Percentiles rank a stretch among this genome's conserved stretches.
Evolutionary conservation across 37 sponge, comb jelly and placozoan species (phyloP).

Genomic region (Eunapius fragilis): DNA sequence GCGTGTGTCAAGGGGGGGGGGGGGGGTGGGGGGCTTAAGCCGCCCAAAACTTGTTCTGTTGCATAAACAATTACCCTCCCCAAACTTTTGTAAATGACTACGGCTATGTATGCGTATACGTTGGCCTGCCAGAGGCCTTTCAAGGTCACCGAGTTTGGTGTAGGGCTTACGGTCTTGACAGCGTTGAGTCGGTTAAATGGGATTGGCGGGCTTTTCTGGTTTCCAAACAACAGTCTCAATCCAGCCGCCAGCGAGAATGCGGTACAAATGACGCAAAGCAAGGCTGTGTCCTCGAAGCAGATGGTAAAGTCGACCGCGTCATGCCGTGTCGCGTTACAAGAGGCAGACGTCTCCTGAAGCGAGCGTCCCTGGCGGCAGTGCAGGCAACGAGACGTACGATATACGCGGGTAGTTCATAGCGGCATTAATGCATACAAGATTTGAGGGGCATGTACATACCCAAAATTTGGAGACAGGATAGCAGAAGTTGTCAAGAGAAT

Average conservation of each 20-base stretch:
- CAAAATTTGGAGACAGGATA: conserved; percentile 48
- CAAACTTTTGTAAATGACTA: too few species aligned
- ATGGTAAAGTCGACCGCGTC: conserved; percentile 80
- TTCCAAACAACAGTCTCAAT: conserved; percentile 14
- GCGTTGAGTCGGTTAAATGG: conserved; percentile 55
- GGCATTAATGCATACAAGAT: neutral
- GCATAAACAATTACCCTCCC: too few species aligned
- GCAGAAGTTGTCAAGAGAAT: conserved; percentile 56
- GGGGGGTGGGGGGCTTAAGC: too few species aligned
- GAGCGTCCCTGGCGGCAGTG: neutral
- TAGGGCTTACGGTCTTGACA: conserved; percentile 51
- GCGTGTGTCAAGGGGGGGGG: too few species aligned
- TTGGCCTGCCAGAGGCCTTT: too few species aligned
- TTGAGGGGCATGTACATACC: conserved; percentile 27
- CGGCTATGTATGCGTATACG: neutral
- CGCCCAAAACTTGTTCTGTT: too few species aligned
- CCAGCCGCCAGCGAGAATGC: conserved; percentile 54
- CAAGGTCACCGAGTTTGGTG: neutral
- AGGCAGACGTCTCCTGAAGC: neutral
- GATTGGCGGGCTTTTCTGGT: neutral
- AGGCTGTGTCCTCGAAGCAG: conserved; percentile 88
- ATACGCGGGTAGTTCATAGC: neutral
- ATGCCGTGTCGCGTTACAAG: conserved; percentile 21
- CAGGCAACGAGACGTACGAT: neutral
- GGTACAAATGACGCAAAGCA: conserved; percentile 64